Evolutionary conservation across 1,140 invertebrate species (phyloP).

Genomic region (Tetragonula clypearis): DNA sequence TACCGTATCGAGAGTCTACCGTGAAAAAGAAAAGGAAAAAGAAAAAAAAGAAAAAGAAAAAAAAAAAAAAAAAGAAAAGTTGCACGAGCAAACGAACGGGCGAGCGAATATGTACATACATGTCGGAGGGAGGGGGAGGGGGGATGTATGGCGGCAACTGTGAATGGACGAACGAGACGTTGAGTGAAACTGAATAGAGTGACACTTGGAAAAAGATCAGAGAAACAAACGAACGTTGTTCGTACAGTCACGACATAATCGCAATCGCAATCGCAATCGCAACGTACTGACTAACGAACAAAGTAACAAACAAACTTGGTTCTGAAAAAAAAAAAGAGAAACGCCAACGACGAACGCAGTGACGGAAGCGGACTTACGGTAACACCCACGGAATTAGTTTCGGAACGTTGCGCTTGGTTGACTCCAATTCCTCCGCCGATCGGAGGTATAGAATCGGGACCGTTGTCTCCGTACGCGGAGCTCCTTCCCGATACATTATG

Average conservation of each 20-base stretch:
- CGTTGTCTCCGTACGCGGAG: slow-evolving; percentile 91
- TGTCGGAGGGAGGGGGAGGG: no score
- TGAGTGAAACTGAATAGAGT: no score
- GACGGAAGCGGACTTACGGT: slow-evolving; percentile 69
- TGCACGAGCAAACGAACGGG: background rate
- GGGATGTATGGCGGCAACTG: no score
- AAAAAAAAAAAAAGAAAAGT: background rate
- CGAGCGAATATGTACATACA: background rate
- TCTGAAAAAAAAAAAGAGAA: slow-evolving; percentile 3
- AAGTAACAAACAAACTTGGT: slow-evolving; percentile 16
- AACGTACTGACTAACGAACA: background rate
- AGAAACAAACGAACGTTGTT: background rate
- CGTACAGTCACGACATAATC: background rate
- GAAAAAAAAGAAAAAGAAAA: no score
- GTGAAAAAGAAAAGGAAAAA: background rate
- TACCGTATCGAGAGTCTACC: slow-evolving; percentile 13
- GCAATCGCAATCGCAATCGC: background rate
- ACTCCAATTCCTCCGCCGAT: slow-evolving; percentile 74
- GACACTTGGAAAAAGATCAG: background rate
- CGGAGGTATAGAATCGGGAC: slow-evolving; percentile 82
- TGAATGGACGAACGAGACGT: background rate
- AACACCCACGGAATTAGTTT: slow-evolving; percentile 83
- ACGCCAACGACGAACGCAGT: slow-evolving; percentile 16
- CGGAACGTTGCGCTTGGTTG: slow-evolving; percentile 77
- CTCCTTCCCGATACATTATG: slow-evolving; percentile 91